A percentile compares a stretch with the other conserved stretches of the same genome.
Conservation (phyloP, 2,113 vertebrate species). For the Oryzias melastigma region DNA sequence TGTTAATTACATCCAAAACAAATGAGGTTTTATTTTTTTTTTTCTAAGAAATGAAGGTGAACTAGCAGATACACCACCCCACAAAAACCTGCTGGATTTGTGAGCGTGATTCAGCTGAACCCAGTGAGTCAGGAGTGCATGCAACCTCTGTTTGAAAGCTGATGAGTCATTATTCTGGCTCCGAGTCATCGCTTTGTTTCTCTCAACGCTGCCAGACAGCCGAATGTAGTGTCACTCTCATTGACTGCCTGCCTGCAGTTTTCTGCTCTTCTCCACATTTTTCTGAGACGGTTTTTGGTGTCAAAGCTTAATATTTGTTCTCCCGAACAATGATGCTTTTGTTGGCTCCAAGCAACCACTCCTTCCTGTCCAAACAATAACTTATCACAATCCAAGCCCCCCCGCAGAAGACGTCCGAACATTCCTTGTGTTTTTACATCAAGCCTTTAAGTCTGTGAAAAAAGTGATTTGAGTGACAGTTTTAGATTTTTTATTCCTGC, state of each 20-base stretch:
- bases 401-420: background rate
- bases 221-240: background rate
- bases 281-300: background rate
- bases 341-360: background rate
- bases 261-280: background rate
- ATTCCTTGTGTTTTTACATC: conserved; percentile 3
- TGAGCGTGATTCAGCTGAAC: background rate
- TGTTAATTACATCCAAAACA: background rate
- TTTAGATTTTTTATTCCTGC: conserved; percentile 35
- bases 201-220: conserved; percentile 7
- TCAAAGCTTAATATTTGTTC: conserved; percentile 1
- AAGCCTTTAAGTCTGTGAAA: conserved; percentile 7
- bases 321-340: background rate
- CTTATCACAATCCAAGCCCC: background rate
- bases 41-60: background rate
- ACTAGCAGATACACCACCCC: background rate
- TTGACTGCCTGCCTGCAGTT: conserved; percentile 3
- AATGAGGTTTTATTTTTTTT: background rate
- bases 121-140: conserved; percentile 1
- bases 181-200: conserved; percentile 13
- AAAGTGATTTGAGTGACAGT: conserved; percentile 20
- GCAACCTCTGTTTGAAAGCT: conserved; percentile 9
- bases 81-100: background rate
- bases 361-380: background rate
- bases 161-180: conserved; percentile 3